These are phyloP conservation scores for Melanocharis versteri DNA, from an alignment of 2,113 vertebrate species.

Conservation along the genomic window DNA sequence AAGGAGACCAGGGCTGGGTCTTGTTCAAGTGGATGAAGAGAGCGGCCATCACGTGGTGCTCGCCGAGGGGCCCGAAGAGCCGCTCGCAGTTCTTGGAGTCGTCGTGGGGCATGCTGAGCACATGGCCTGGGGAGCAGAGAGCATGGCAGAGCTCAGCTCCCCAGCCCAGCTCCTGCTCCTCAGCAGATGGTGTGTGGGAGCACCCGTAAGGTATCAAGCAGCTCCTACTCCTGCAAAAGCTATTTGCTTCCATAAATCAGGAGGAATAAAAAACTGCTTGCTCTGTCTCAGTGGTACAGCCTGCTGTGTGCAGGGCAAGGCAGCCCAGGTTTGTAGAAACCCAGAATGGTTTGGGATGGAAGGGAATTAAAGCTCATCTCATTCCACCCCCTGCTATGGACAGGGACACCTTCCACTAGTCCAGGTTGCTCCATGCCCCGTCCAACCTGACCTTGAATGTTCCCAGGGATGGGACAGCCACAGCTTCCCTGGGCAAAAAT, in stretches of 20 bases:
- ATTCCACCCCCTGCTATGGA: not conserved
- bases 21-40: slow-evolving; percentile 87
- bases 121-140: slow-evolving; percentile 79
- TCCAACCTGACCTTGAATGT: not conserved
- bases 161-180: not conserved
- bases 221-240: not conserved
- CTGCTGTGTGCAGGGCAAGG: not conserved
- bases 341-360: not conserved
- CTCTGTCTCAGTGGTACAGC: not conserved
- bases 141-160: not conserved
- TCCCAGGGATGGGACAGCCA: not conserved
- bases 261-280: not conserved
- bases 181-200: not conserved
- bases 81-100: slow-evolving; percentile 89
- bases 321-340: not conserved
- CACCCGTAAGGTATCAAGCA: accelerated
- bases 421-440: accelerated
- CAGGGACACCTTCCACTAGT: not conserved
- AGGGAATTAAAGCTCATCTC: not conserved
- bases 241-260: not conserved
- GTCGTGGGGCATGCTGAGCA: slow-evolving; percentile 95
- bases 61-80: slow-evolving; percentile 83
- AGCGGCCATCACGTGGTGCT: slow-evolving; percentile 89
- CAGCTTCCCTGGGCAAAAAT: not conserved
- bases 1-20: slow-evolving; percentile 91